Conservation (phyloP, 2,113 vertebrate genomes). For the Myxocyprinus asiaticus region DNA sequence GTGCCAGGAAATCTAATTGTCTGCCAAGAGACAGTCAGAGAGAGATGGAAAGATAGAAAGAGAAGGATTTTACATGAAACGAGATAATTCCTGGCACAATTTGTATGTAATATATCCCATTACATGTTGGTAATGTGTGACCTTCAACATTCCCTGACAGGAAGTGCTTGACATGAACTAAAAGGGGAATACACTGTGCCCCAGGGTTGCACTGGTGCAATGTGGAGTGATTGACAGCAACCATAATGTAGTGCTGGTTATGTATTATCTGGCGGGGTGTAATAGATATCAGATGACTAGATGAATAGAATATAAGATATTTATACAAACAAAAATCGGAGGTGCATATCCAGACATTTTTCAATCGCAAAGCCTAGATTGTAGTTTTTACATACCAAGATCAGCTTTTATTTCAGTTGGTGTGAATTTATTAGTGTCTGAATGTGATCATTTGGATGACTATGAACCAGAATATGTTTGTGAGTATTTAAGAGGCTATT, state of each 20-base stretch:
- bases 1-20: constrained; percentile 52
- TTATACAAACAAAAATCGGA: constrained; percentile 5
- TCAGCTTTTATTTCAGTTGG: constrained; percentile 61
- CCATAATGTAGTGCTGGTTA: constrained; percentile 62
- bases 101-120: constrained; percentile 73
- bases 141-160: constrained; percentile 67
- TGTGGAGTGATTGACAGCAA: constrained; percentile 60
- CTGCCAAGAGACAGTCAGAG: constrained; percentile 39
- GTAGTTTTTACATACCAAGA: constrained; percentile 67
- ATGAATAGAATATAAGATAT: constrained; percentile 30
- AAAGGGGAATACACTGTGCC: constrained; percentile 62
- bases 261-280: constrained; percentile 64
- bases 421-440: constrained; percentile 53
- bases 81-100: constrained; percentile 64
- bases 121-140: constrained; percentile 71
- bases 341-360: constrained; percentile 44
- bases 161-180: constrained; percentile 52
- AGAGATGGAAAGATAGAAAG: constrained; percentile 47
- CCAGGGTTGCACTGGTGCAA: constrained; percentile 62
- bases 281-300: constrained; percentile 61
- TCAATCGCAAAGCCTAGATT: constrained; percentile 63
- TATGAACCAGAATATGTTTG: constrained; percentile 38
- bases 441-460: constrained; percentile 29
- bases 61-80: constrained; percentile 62
- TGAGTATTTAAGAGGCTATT: constrained; percentile 60